A percentile compares a stretch with the other conserved stretches of the same genome.
Evolutionary conservation across 2,113 vertebrate genomes (phyloP).

Genomic region (Gallinago paraguaiae): DNA sequence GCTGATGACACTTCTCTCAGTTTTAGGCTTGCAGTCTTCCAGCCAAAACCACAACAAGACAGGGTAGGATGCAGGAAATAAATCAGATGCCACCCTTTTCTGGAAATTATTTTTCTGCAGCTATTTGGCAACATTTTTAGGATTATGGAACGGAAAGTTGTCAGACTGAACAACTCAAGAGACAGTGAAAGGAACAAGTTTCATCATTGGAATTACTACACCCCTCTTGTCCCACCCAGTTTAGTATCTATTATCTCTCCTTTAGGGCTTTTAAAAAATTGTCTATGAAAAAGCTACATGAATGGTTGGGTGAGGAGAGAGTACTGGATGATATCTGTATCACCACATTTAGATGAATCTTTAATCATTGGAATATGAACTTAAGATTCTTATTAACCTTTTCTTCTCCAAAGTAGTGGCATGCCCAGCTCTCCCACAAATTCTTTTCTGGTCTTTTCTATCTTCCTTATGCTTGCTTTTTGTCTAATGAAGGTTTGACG

Average conservation of each 20-base stretch:
- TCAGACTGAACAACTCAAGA: constrained; percentile 28
- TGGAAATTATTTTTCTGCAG: constrained; percentile 59
- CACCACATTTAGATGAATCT: background rate
- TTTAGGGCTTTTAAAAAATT: background rate
- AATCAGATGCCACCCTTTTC: constrained; percentile 62
- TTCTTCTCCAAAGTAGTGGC: background rate
- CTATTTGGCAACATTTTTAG: constrained; percentile 28
- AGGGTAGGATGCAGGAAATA: constrained; percentile 50
- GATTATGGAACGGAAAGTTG: constrained; percentile 33
- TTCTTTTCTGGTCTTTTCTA: background rate
- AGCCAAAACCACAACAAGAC: constrained; percentile 57
- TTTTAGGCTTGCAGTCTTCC: constrained; percentile 24
- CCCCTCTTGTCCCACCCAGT: background rate
- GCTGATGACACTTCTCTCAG: constrained; percentile 16
- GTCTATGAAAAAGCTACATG: background rate
- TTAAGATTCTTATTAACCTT: background rate
- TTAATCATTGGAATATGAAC: background rate
- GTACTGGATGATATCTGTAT: background rate
- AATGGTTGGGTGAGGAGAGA: background rate
- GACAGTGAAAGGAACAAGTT: constrained; percentile 13
- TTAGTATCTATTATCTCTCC: constrained; percentile 4
- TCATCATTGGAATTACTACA: background rate
- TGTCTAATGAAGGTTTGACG: background rate
- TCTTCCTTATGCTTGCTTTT: background rate
- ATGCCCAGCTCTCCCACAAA: background rate